Conservation (phyloP, 2,888 invertebrate genomes). For the Mycalesis mineus region DNA sequence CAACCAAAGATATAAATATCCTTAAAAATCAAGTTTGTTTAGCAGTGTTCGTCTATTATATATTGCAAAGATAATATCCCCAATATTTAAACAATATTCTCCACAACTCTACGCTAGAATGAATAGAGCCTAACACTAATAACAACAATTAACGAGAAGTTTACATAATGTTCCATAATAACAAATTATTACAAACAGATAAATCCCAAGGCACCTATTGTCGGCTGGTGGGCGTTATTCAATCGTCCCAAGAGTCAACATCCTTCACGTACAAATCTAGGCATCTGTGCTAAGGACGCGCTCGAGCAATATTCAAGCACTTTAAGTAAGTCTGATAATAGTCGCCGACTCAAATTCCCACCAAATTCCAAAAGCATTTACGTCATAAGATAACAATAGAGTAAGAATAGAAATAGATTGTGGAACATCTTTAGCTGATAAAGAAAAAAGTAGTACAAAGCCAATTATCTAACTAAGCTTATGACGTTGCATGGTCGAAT, state of each 20-base stretch:
- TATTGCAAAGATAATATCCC: too few species aligned
- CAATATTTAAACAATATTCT: too few species aligned
- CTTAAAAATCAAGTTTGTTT: too few species aligned
- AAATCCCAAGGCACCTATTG: slow-evolving; percentile 21
- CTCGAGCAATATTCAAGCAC: not conserved
- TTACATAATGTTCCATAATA: not conserved
- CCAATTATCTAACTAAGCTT: too few species aligned
- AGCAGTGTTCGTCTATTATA: too few species aligned
- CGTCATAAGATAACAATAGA: not conserved
- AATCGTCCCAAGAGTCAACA: slow-evolving; percentile 17
- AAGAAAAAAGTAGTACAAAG: not conserved
- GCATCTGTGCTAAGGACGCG: slow-evolving; percentile 19
- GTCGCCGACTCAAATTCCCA: not conserved
- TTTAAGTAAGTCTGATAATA: slow-evolving; percentile 5
- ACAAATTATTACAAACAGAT: slow-evolving; percentile 8
- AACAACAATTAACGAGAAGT: not conserved
- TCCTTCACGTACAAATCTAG: slow-evolving; percentile 20
- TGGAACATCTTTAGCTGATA: not conserved
- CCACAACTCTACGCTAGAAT: too few species aligned
- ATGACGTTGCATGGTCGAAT: too few species aligned
- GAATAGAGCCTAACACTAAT: not conserved
- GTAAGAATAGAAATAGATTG: not conserved
- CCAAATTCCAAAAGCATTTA: slow-evolving; percentile 4
- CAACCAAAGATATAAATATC: too few species aligned
- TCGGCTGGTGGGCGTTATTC: slow-evolving; percentile 15